Evolutionary conservation across 92 coral and sea anemone species (phyloP).

Genomic region (Montipora capitata): DNA sequence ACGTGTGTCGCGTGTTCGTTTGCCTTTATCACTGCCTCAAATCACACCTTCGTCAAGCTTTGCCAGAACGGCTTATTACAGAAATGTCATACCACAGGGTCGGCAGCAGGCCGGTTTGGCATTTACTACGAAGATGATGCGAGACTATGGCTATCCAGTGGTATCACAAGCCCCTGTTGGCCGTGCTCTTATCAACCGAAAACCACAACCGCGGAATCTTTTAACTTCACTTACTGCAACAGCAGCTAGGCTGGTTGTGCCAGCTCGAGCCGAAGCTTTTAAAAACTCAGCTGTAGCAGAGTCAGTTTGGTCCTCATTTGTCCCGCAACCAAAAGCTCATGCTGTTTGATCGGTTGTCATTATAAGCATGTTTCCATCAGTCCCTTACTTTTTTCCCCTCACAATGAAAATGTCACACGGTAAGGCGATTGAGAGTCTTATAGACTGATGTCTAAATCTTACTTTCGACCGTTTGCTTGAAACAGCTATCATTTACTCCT

Average conservation of each 20-base stretch:
- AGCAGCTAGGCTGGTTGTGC: slow-evolving; percentile 61
- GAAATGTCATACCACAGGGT: slow-evolving; percentile 21
- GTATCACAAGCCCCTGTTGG: slow-evolving; percentile 9
- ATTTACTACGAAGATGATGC: slow-evolving; percentile 1
- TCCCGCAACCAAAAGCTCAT: neutral
- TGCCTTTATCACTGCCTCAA: neutral
- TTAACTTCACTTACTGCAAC: slow-evolving; percentile 15
- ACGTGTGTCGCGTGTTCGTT: slow-evolving; percentile 17
- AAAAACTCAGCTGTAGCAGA: neutral
- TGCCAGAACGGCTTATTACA: slow-evolving; percentile 25
- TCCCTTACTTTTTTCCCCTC: too few relatives aligned
- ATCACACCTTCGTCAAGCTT: slow-evolving; percentile 15
- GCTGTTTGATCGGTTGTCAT: neutral
- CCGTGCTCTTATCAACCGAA: slow-evolving; percentile 22
- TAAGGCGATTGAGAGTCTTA: too few relatives aligned
- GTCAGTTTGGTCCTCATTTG: neutral
- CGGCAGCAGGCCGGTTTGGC: slow-evolving; percentile 11
- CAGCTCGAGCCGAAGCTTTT: slow-evolving; percentile 34
- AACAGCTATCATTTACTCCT: too few relatives aligned
- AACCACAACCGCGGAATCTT: slow-evolving; percentile 39
- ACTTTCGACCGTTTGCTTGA: too few relatives aligned
- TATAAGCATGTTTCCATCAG: too few relatives aligned
- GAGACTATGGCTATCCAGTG: slow-evolving; percentile 26
- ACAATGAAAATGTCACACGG: too few relatives aligned
- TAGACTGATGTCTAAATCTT: too few relatives aligned